Conservation (phyloP, 2,113 vertebrate species). For the Gymnorhina tibicen region DNA sequence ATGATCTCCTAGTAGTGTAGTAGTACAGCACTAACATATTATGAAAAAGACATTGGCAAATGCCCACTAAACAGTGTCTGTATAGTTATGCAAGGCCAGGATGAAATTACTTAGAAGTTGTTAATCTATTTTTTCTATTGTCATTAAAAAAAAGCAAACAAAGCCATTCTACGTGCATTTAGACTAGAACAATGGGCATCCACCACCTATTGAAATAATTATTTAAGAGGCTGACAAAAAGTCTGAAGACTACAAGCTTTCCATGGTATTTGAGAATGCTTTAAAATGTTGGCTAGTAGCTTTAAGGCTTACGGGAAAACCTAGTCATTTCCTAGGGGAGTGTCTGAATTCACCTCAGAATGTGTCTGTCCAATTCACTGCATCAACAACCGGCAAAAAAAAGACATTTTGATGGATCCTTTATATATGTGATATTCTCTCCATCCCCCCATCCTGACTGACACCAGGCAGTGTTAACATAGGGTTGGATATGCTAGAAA, state of each 20-base stretch:
- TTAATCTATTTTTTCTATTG: neutral
- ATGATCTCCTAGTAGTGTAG: neutral
- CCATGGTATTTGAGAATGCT: neutral
- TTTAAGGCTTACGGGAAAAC: neutral
- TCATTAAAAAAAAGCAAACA: neutral
- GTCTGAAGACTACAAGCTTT: neutral
- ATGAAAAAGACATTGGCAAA: neutral
- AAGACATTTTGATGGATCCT: neutral
- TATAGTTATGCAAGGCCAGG: neutral
- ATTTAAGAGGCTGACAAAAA: neutral
- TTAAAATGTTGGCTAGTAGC: neutral
- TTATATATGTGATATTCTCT: neutral
- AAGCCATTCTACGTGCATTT: neutral
- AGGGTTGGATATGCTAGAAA: neutral
- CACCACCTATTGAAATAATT: neutral
- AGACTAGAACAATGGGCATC: neutral
- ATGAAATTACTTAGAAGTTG: neutral
- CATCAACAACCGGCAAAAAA: neutral
- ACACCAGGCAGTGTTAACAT: neutral
- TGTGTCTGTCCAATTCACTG: neutral
- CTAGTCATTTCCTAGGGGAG: neutral
- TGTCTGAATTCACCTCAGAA: neutral
- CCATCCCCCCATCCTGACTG: neutral
- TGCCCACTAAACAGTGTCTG: neutral
- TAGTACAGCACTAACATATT: neutral